A percentile compares a stretch with the other conserved stretches of the same genome.
Conservation (phyloP, 2,113 vertebrate species). For the Cardinalis cardinalis region DNA sequence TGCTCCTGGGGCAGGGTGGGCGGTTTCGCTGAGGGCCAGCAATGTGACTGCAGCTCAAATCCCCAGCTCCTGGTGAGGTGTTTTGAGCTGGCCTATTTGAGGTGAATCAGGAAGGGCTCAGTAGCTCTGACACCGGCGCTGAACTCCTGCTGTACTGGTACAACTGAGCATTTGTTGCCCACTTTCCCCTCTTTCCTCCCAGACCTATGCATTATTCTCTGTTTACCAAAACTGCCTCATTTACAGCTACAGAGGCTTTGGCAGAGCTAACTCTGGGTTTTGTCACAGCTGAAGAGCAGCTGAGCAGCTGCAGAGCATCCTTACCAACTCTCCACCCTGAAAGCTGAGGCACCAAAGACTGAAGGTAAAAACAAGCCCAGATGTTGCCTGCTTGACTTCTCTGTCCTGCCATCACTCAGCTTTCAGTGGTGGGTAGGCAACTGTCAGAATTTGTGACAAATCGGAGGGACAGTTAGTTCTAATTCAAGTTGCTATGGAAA, state of each 20-base stretch:
- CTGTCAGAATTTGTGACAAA: background rate
- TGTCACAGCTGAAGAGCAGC: background rate
- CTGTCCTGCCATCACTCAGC: background rate
- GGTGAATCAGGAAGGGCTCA: background rate
- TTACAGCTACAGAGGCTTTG: background rate
- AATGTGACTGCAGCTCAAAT: background rate
- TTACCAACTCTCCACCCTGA: background rate
- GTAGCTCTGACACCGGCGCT: background rate
- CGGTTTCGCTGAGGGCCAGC: background rate
- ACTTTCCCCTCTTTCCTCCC: background rate
- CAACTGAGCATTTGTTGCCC: background rate
- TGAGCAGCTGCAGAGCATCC: background rate
- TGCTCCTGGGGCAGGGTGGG: background rate
- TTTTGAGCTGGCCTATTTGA: background rate
- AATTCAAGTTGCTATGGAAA: background rate
- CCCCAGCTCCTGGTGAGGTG: background rate
- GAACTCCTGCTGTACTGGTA: background rate
- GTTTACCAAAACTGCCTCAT: background rate
- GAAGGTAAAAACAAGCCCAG: background rate
- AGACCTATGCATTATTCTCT: background rate
- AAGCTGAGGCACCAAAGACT: background rate
- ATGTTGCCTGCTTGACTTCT: background rate
- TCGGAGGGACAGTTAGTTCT: background rate
- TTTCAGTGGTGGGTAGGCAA: background rate
- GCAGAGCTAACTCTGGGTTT: background rate